A percentile compares a stretch with the other conserved stretches of the same genome.
Conservation (phyloP, 2,888 invertebrate species). For the Colostygia pectinataria region DNA sequence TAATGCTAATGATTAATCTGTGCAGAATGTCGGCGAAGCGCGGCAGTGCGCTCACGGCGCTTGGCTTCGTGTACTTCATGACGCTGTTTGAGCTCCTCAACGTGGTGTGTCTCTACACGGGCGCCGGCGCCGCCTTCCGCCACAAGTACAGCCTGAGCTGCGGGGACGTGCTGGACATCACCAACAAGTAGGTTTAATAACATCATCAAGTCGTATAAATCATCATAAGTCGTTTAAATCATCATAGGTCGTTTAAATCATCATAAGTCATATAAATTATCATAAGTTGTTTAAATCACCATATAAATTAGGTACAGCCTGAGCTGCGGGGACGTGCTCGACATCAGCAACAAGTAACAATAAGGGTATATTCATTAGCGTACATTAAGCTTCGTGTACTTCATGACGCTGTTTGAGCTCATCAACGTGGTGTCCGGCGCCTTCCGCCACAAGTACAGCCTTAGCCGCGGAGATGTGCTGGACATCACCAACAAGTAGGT, state of each 20-base stretch:
- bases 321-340: conserved; percentile 86
- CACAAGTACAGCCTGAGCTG: conserved; percentile 85
- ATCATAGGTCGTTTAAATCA: too few relatives aligned
- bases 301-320: conserved; percentile 87
- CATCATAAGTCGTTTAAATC: too few relatives aligned
- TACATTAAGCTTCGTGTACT: conserved; percentile 87
- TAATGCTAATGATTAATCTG: too few relatives aligned
- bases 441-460: conserved; percentile 85
- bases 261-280: too few relatives aligned
- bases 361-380: too few relatives aligned
- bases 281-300: too few relatives aligned
- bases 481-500: conserved; percentile 90
- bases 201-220: too few relatives aligned
- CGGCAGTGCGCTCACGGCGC: conserved; percentile 83
- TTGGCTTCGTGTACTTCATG: conserved; percentile 87
- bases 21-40: conserved; percentile 83
- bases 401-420: conserved; percentile 86
- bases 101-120: conserved; percentile 83
- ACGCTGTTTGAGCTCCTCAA: conserved; percentile 86
- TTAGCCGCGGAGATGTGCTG: conserved; percentile 86
- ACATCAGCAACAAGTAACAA: too few relatives aligned
- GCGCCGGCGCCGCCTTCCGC: conserved; percentile 81
- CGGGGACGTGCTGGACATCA: conserved; percentile 88
- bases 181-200: conserved; percentile 86
- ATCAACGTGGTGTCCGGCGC: conserved; percentile 83